Evolutionary conservation across 2,113 vertebrate species (phyloP).

Genomic region (Anthoscopus minutus): DNA sequence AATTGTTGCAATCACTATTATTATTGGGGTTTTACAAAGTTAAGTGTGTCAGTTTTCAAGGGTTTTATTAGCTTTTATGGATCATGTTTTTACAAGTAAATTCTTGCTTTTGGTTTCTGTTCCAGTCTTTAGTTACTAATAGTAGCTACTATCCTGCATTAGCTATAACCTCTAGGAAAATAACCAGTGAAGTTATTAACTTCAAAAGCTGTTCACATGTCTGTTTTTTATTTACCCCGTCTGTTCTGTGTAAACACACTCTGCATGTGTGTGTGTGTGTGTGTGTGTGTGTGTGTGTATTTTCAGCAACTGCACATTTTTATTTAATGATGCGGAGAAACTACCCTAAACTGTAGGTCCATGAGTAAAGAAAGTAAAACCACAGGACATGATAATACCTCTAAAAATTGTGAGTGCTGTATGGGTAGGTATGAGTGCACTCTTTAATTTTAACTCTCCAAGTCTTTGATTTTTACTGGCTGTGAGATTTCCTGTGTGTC

Average conservation of each 20-base stretch:
- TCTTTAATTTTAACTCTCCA: not conserved
- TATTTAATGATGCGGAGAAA: not conserved
- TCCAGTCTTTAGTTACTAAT: not conserved
- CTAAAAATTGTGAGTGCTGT: not conserved
- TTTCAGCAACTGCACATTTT: not conserved
- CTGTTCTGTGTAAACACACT: not conserved
- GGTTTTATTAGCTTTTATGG: not conserved
- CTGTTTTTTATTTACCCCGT: not conserved
- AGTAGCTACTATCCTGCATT: not conserved
- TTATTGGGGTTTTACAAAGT: not conserved
- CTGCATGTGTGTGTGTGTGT: not conserved
- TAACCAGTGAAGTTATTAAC: not conserved
- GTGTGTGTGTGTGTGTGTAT: not conserved
- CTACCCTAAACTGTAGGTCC: not conserved
- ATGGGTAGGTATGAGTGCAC: not conserved
- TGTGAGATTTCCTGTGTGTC: not conserved
- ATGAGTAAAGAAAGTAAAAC: not conserved
- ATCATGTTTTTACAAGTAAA: not conserved
- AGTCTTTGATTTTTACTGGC: not conserved
- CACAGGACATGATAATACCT: not conserved
- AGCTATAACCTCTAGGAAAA: constrained; percentile 16
- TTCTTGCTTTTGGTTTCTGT: constrained; percentile 3
- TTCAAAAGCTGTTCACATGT: not conserved
- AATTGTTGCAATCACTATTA: not conserved
- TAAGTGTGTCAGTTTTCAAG: not conserved